Evolutionary conservation across 2,113 vertebrate genomes (phyloP), one percentile per base, ranked within the genome.

Genomic region (Rhea pennata): DNA sequence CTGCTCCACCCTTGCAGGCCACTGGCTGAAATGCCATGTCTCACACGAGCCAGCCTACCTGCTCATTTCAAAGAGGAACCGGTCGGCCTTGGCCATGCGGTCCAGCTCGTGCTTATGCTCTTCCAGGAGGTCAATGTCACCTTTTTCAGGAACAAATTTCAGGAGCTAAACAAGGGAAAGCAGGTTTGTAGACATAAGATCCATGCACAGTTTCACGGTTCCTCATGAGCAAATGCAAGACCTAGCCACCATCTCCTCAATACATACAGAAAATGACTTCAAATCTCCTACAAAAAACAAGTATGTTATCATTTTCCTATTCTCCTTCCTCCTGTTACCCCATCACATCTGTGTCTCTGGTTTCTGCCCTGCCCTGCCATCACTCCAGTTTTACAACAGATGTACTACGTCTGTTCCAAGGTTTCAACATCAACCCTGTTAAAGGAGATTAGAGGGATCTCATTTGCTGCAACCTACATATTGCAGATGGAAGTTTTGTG

Each of bases 11-110:
- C 16, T 48, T 65, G 71, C 39, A 90, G 46, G 69, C 10, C 59
- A 56, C 39, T 70, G 54, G 14, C 54, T 59, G 74, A 50, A 86
- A 40, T 44, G 26, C 0, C 17, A 0, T 14, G 64, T 81, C 11
- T 53, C 77, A 7, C 46, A 20, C 27, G 65, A 26, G 80, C 6
- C 78, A 92, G 90, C 70, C 67, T 79, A 99, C 99, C 99, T 99
- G 99, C 99, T 99, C 99, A 99, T 99, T 97, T 99, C 99, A 4
- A 99, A 99, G 94, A 99, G 98, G 97, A 99, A 99, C 50, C 99
- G 97, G 92, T 99, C 99, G 5, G 99, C 99, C 97, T 99, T 99
- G 81, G 99, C 99, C 99, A 99, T 99, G 46, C 99, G 98, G 92
- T 99, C 99, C 71, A 99, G 97, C 89, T 99, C 99, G 1, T 99